Percentiles rank a stretch among this genome's conserved stretches.
These are phyloP conservation scores for Remorina albescens DNA, from an alignment of 2,797 vertebrate species.

Conservation along the genomic window DNA sequence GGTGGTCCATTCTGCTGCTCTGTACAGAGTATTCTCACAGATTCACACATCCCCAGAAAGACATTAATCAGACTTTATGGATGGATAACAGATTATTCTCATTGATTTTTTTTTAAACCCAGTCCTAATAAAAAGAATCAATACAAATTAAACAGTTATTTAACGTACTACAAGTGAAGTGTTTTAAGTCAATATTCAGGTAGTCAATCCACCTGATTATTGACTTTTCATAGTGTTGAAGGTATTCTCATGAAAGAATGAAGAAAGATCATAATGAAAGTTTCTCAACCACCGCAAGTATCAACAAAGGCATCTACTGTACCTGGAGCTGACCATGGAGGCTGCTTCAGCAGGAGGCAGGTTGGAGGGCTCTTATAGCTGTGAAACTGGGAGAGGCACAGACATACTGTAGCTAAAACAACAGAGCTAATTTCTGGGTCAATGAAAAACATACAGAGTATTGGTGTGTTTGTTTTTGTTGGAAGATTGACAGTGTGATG, in stretches of 20 bases:
- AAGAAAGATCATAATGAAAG: not conserved
- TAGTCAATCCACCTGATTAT: too few relatives aligned
- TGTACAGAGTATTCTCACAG: too few relatives aligned
- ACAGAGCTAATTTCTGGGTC: not conserved
- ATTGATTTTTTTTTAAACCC: too few relatives aligned
- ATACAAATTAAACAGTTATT: too few relatives aligned
- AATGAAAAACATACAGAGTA: constrained; percentile 33
- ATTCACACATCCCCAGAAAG: too few relatives aligned
- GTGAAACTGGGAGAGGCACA: not conserved
- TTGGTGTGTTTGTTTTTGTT: constrained; percentile 8
- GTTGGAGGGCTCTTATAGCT: constrained; percentile 28
- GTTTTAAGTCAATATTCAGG: too few relatives aligned
- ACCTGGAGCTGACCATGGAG: constrained; percentile 25
- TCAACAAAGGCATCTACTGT: constrained; percentile 18
- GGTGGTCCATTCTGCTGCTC: too few relatives aligned
- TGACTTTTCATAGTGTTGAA: too few relatives aligned
- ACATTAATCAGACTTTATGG: too few relatives aligned
- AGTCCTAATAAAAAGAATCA: too few relatives aligned
- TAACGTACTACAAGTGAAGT: too few relatives aligned
- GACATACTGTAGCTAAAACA: not conserved
- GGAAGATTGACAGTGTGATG: not conserved
- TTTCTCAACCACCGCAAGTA: not conserved
- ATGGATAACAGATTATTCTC: too few relatives aligned
- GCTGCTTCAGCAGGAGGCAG: not conserved
- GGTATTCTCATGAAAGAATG: not conserved